Evolutionary conservation across 2,888 invertebrate species (phyloP).

Genomic region (Chymomyza procnemis): DNA sequence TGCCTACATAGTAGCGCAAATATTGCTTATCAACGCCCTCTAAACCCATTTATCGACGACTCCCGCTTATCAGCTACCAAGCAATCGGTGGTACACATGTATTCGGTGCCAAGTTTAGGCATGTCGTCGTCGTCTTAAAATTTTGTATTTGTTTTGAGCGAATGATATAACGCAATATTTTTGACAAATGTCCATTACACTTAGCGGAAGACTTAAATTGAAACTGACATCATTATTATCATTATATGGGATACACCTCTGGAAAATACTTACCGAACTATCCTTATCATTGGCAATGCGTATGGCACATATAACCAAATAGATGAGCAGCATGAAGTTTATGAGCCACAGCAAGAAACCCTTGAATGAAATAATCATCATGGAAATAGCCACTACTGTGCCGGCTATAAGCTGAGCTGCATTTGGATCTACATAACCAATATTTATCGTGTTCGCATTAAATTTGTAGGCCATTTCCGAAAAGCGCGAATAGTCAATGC

Average conservation of each 20-base stretch:
- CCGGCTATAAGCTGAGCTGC: conserved; percentile 67
- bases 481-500: conserved; percentile 74
- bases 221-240: conserved; percentile 9
- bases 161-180: conserved; percentile 16
- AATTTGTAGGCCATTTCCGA: conserved; percentile 44
- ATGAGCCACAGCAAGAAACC: conserved; percentile 79
- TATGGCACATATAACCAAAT: conserved; percentile 54
- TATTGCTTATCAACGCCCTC: conserved; percentile 34
- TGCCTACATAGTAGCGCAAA: neutral
- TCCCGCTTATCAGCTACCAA: conserved; percentile 51
- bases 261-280: conserved; percentile 57
- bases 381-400: conserved; percentile 70
- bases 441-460: conserved; percentile 53
- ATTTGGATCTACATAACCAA: conserved; percentile 44
- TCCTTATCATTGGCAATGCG: conserved; percentile 58
- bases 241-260: neutral
- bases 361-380: conserved; percentile 78
- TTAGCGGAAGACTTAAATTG: conserved; percentile 17
- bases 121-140: conserved; percentile 45
- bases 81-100: conserved; percentile 2
- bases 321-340: conserved; percentile 73
- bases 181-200: conserved; percentile 40
- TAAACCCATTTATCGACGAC: conserved; percentile 45
- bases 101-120: conserved; percentile 52
- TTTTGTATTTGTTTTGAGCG: neutral